These are phyloP conservation scores for Acipenser transmontanus DNA, from an alignment of 2,797 vertebrate species.

Conservation along the genomic window DNA sequence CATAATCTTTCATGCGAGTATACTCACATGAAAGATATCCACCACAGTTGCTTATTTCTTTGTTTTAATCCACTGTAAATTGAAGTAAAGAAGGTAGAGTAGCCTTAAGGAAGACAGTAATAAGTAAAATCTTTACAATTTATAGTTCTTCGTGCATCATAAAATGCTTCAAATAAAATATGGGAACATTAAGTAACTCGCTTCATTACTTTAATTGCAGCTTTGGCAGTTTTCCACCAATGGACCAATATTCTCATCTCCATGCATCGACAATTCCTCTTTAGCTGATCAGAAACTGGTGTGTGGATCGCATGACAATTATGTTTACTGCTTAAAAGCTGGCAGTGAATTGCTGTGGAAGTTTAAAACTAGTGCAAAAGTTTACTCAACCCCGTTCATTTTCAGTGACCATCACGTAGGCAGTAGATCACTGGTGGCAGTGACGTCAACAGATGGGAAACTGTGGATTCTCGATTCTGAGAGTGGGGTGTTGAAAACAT, in stretches of 20 bases:
- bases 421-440: constrained; percentile 54
- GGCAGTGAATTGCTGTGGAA: constrained; percentile 77
- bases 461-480: constrained; percentile 77
- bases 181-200: too few relatives aligned
- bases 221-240: constrained; percentile 75
- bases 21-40: too few relatives aligned
- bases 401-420: constrained; percentile 44
- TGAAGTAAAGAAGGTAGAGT: too few relatives aligned
- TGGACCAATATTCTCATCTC: constrained; percentile 88
- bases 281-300: constrained; percentile 48
- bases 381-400: constrained; percentile 78
- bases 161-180: too few relatives aligned
- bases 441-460: constrained; percentile 80
- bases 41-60: too few relatives aligned
- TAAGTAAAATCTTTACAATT: too few relatives aligned
- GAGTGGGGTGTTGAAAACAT: constrained; percentile 52
- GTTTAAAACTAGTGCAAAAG: constrained; percentile 70
- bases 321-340: constrained; percentile 72
- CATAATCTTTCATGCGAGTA: too few relatives aligned
- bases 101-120: too few relatives aligned
- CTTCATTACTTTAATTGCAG: constrained; percentile 47
- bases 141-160: too few relatives aligned
- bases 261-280: constrained; percentile 57
- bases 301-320: constrained; percentile 85
- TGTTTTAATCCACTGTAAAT: too few relatives aligned